Base-by-base conservation (phyloP, 2,888 invertebrate genomes). In the Rhimphoctona megacephalus region DNA sequence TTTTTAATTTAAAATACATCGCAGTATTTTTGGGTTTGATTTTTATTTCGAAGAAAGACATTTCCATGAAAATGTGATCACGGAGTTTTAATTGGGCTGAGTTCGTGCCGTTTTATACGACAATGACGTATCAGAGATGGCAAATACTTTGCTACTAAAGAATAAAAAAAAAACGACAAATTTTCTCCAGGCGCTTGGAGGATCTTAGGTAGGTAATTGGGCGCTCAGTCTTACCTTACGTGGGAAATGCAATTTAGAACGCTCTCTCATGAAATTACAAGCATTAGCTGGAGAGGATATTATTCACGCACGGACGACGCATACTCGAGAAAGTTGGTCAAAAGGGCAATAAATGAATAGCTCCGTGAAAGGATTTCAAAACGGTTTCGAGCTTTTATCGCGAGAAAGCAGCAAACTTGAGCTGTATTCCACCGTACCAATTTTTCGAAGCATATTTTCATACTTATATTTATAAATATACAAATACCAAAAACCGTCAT, bases 291-390 rank as follows among this genome's bases (percentile, higher is more conserved):
- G 19, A 22, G 17, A 73, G 54, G 73, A 54, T 73, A 73, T 73
- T 73, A 57, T 73, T 73, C 54, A 57, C 72, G 73, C n/a, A 54
- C 36, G 73, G 54, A 73, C 30, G 54, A 39, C 36, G 36, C 54
- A 54, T 72, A 73, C 54, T 54, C 73, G 73, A 73, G 73, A 39
- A 72, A 72, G 52, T 72, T 72, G 30, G 72, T n/a, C 49, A 19
- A 52, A 54, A 52, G 43, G 69, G 72, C n/a, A 36, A 72, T 52
- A 54, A 52, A 52, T 52, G 49, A 49, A 72, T 52, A 72, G 72
- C 30, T 33, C 6, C 52, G 33, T 52, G 72, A 49, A 72, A 72
- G 72, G 72, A 72, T 72, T 30, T 72, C 30, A 49, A 49, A 49
- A 33, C 33, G 30, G n/a, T 52, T 33, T 33, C 43, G 33, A 4